Evolutionary conservation across 2,797 vertebrate species (phyloP).

Genomic region (Moxostoma hubbsi): DNA sequence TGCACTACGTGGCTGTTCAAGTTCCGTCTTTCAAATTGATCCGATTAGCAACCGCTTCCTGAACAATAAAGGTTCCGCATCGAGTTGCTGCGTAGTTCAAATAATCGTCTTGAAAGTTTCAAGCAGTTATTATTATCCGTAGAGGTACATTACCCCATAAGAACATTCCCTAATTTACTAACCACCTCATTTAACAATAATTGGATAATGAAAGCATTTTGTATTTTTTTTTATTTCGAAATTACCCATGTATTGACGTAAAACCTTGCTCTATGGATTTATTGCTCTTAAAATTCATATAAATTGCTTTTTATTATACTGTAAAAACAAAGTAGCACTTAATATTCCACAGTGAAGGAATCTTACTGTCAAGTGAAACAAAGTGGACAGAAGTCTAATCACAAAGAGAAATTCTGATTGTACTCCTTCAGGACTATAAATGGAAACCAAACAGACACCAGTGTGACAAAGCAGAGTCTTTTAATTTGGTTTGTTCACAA

Average conservation of each 20-base stretch:
- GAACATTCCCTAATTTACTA: not conserved
- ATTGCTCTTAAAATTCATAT: no score
- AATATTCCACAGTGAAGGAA: no score
- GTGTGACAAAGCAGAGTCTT: conserved; percentile 27
- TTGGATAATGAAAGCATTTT: not conserved
- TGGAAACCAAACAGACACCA: conserved; percentile 11
- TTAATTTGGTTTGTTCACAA: conserved; percentile 41
- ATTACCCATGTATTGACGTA: no score
- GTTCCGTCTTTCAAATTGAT: conserved; percentile 66
- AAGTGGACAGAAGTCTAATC: no score
- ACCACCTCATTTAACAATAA: not conserved
- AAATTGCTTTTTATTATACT: no score
- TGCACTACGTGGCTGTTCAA: conserved; percentile 83
- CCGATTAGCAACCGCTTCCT: conserved; percentile 69
- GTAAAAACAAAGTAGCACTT: no score
- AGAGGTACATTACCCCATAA: not conserved
- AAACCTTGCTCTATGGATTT: no score
- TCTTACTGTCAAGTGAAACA: no score
- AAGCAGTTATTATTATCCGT: not conserved
- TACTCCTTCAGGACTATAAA: not conserved
- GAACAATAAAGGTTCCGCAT: conserved; percentile 43
- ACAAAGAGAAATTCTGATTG: not conserved
- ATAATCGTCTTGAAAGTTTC: not conserved
- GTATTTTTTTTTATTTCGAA: not conserved
- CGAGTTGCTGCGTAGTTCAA: conserved; percentile 1